These are phyloP conservation scores for Polietes domitor DNA, from an alignment of 2,888 invertebrate species.

Conservation along the genomic window DNA sequence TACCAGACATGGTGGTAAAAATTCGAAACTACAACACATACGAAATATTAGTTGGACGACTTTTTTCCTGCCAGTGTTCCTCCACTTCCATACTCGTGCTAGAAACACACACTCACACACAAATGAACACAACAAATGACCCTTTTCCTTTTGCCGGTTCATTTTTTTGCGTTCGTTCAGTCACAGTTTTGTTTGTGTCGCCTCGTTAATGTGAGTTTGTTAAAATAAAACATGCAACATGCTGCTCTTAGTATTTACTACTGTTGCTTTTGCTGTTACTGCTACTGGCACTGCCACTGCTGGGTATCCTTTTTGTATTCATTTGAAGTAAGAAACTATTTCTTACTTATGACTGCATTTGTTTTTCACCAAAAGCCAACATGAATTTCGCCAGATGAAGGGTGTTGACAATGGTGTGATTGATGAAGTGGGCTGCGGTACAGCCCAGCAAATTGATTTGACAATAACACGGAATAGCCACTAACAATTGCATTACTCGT, in stretches of 20 bases:
- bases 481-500: background rate
- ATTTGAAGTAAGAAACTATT: constrained; percentile 9
- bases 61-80: background rate
- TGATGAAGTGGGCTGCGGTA: background rate
- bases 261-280: background rate
- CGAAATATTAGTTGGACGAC: constrained; percentile 18
- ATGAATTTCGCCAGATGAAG: background rate
- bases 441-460: constrained; percentile 3
- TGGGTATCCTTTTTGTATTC: constrained; percentile 1
- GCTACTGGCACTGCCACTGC: background rate
- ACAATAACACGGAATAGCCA: constrained; percentile 8
- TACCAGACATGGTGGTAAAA: constrained; percentile 49
- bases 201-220: constrained; percentile 9
- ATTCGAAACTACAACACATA: constrained; percentile 31
- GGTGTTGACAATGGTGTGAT: constrained; percentile 31
- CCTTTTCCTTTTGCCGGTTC: constrained; percentile 29
- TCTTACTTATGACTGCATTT: constrained; percentile 11
- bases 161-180: constrained; percentile 17
- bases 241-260: constrained; percentile 20
- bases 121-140: constrained; percentile 34
- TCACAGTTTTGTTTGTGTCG: constrained; percentile 5
- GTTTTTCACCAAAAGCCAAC: background rate
- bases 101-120: too few species aligned
- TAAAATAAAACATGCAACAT: constrained; percentile 34
- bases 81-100: background rate